A percentile compares a stretch with the other conserved stretches of the same genome.
Conservation (phyloP, 2,888 invertebrate species). For the Phalera bucephala region DNA sequence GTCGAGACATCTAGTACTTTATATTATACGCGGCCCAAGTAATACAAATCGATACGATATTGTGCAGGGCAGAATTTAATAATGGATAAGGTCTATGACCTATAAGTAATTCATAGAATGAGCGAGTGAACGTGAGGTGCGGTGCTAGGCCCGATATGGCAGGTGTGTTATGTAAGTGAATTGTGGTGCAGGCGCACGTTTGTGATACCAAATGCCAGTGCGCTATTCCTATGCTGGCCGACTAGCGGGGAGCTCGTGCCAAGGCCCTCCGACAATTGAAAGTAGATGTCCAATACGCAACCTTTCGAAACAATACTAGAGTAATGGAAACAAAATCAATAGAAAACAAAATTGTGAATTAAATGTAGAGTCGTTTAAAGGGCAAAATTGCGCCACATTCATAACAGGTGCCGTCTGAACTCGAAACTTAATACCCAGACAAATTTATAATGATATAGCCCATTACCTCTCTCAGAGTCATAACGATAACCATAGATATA, state of each 20-base stretch:
- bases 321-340: conserved; percentile 32
- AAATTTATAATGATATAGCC: conserved; percentile 72
- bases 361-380: conserved; percentile 46
- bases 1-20: conserved; percentile 19
- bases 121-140: conserved; percentile 77
- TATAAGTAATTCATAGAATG: conserved; percentile 81
- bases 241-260: conserved; percentile 52
- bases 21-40: conserved; percentile 6
- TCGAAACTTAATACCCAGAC: conserved; percentile 48
- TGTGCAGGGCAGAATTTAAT: conserved; percentile 59
- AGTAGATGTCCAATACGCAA: conserved; percentile 58
- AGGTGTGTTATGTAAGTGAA: conserved; percentile 80
- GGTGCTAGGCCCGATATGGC: conserved; percentile 75
- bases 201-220: conserved; percentile 67
- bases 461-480: conserved; percentile 61
- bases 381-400: conserved; percentile 53
- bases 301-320: conserved; percentile 47
- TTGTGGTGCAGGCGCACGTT: conserved; percentile 50
- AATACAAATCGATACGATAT: conserved; percentile 44
- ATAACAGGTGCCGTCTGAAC: conserved; percentile 50
- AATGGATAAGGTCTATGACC: conserved; percentile 77
- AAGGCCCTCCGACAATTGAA: conserved; percentile 72
- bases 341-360: conserved; percentile 38
- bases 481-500: conserved; percentile 70
- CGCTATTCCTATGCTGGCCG: conserved; percentile 62